Evolutionary conservation across 2,888 invertebrate genomes (phyloP).

Genomic region (Stegophylla sp.): DNA sequence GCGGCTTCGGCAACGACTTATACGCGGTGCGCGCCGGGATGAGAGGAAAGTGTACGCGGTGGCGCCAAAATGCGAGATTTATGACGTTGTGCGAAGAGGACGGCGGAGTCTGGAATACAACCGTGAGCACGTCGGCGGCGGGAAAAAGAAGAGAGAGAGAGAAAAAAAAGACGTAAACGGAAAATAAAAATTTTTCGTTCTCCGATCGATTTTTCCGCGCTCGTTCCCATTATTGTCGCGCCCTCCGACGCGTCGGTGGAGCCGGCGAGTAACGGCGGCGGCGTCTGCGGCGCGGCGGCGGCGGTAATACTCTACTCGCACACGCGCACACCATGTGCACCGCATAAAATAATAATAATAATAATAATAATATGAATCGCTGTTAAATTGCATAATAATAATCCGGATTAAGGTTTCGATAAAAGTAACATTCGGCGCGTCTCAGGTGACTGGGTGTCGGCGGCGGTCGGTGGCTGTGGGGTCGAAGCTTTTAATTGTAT

Average conservation of each 20-base stretch:
- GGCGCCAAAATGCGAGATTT: constrained; percentile 58
- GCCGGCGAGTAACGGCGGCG: background rate
- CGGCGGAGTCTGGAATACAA: background rate
- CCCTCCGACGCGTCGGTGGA: background rate
- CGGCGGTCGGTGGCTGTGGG: background rate
- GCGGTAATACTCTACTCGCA: background rate
- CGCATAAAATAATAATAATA: background rate
- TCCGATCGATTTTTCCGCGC: constrained; percentile 30
- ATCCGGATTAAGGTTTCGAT: constrained; percentile 57
- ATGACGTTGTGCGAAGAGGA: constrained; percentile 19
- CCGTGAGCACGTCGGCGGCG: background rate
- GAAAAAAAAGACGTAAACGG: constrained; percentile 33
- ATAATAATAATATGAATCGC: background rate
- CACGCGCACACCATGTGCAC: too few species aligned
- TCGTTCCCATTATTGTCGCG: constrained; percentile 1
- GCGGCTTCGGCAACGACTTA: background rate
- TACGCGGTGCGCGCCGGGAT: background rate
- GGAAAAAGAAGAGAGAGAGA: background rate
- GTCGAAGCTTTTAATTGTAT: constrained; percentile 49
- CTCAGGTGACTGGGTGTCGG: constrained; percentile 56
- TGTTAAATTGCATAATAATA: constrained; percentile 58
- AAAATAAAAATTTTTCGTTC: constrained; percentile 48
- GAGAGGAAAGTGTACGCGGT: constrained; percentile 27
- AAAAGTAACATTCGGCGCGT: constrained; percentile 57
- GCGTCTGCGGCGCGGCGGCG: background rate